These are phyloP conservation scores for Sinohyriopsis cumingii DNA, from an alignment of 2,888 invertebrate species.

Conservation along the genomic window DNA sequence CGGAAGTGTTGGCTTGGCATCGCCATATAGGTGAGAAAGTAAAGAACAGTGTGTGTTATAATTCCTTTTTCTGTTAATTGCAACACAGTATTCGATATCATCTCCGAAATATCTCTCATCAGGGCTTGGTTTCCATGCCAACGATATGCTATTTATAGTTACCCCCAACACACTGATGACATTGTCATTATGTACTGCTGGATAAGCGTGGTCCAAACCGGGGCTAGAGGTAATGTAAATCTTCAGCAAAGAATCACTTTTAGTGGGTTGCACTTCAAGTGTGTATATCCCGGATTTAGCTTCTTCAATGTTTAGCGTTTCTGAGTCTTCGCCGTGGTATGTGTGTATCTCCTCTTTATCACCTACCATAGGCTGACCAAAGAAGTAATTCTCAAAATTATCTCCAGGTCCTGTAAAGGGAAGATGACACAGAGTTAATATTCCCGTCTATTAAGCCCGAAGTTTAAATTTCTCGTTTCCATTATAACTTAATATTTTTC, in stretches of 20 bases:
- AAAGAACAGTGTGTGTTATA: conserved; percentile 74
- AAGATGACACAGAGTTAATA: conserved; percentile 2
- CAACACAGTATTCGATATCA: conserved; percentile 74
- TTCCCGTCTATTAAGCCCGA: neutral
- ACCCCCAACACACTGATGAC: conserved; percentile 24
- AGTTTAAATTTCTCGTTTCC: too few relatives aligned
- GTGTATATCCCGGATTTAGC: conserved; percentile 53
- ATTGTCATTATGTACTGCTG: conserved; percentile 34
- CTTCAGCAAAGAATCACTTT: conserved; percentile 58
- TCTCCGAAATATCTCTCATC: conserved; percentile 46
- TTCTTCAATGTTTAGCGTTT: conserved; percentile 38
- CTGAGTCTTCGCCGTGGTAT: conserved; percentile 36
- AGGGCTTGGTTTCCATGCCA: conserved; percentile 44
- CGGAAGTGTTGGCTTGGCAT: conserved; percentile 60
- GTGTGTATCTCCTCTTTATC: conserved; percentile 49
- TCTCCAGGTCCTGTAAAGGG: conserved; percentile 27
- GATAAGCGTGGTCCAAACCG: conserved; percentile 37
- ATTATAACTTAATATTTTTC: too few relatives aligned
- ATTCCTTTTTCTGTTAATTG: conserved; percentile 72
- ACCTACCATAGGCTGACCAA: conserved; percentile 23
- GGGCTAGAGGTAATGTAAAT: conserved; percentile 58
- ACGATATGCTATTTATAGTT: conserved; percentile 29
- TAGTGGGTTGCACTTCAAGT: conserved; percentile 52
- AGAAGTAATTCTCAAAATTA: conserved; percentile 20
- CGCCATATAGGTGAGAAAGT: conserved; percentile 70